Percentiles rank a stretch among this genome's conserved stretches.
Conservation (phyloP, 1,140 invertebrate species). For the Armadillidium nasatum region DNA sequence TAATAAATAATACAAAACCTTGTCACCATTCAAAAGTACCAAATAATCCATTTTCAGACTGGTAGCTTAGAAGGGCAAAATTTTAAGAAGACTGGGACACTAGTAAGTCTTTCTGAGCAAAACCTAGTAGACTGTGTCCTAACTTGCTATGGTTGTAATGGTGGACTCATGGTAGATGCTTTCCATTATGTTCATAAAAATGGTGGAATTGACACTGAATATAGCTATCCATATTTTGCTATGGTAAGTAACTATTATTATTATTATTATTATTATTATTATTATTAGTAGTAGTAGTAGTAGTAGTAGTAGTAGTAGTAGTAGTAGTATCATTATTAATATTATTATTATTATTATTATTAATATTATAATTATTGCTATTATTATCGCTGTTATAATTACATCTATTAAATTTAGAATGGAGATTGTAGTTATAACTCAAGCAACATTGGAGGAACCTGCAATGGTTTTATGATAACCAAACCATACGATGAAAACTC, state of each 20-base stretch:
- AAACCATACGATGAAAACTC: slow-evolving; percentile 63
- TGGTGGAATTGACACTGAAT: not conserved
- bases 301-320: too few species aligned
- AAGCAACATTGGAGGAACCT: slow-evolving; percentile 68
- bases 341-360: too few species aligned
- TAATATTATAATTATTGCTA: too few species aligned
- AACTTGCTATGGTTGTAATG: not conserved
- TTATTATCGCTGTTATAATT: not conserved
- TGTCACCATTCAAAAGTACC: too few species aligned
- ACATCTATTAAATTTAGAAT: not conserved
- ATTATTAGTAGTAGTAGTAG: too few species aligned
- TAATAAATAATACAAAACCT: too few species aligned
- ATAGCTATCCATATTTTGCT: not conserved
- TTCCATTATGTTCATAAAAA: not conserved
- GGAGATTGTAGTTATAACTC: slow-evolving; percentile 57
- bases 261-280: too few species aligned
- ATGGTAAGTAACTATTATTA: not conserved
- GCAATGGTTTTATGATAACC: slow-evolving; percentile 78
- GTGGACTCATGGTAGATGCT: not conserved
- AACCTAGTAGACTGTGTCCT: slow-evolving; percentile 12
- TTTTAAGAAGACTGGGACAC: slow-evolving; percentile 12
- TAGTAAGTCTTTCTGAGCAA: not conserved
- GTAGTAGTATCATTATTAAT: too few species aligned
- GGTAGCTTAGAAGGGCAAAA: slow-evolving; percentile 2
- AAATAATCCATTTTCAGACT: not conserved